Percentiles rank a stretch among this genome's conserved stretches.
These are phyloP conservation scores for Lucilia sericata DNA, from an alignment of 1,140 invertebrate species.

Conservation along the genomic window DNA sequence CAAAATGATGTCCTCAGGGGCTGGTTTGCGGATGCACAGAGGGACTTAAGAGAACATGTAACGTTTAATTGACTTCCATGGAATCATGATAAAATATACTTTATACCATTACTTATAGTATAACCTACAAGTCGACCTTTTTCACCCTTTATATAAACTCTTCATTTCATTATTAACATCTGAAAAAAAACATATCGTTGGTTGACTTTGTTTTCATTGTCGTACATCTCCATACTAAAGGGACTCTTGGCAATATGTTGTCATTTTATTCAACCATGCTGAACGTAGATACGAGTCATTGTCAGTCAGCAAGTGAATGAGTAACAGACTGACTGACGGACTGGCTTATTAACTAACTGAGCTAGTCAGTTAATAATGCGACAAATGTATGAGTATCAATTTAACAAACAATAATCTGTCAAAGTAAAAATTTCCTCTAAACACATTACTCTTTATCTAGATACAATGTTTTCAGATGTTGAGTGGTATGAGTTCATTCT, in stretches of 20 bases:
- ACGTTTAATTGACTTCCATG: too few species aligned
- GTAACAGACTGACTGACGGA: not conserved
- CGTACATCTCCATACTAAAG: not conserved
- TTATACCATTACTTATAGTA: too few species aligned
- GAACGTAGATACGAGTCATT: not conserved
- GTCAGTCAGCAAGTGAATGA: not conserved
- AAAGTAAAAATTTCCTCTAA: constrained; percentile 56
- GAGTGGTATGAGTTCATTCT: too few species aligned
- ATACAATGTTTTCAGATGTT: not conserved
- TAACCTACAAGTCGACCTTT: not conserved
- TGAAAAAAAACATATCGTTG: not conserved
- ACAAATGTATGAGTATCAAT: constrained; percentile 30
- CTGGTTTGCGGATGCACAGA: too few species aligned
- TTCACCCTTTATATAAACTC: too few species aligned
- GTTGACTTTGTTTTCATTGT: not conserved
- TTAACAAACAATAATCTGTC: constrained; percentile 56
- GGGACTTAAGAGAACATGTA: too few species aligned
- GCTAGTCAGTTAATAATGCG: not conserved
- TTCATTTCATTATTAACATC: constrained; percentile 12
- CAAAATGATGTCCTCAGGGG: too few species aligned
- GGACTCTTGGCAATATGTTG: constrained; percentile 31
- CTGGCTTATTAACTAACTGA: too few species aligned
- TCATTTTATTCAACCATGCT: constrained; percentile 8
- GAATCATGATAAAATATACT: too few species aligned
- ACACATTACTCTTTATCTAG: not conserved